phyloP scores from a whole-genome alignment of 2,113 vertebrate species.

The Desmodus rotundus region DNA sequence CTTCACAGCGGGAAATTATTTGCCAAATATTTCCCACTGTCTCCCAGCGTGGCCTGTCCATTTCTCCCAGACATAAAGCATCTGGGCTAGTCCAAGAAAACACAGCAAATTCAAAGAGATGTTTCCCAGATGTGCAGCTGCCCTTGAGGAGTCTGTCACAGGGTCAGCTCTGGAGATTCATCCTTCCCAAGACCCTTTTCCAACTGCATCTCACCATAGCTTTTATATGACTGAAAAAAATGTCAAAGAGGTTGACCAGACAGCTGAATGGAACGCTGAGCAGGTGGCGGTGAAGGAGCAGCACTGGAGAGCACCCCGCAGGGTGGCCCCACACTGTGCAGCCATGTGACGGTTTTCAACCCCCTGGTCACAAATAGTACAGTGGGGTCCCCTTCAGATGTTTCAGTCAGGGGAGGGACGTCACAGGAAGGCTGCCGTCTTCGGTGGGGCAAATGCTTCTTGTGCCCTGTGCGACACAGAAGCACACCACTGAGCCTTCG shows the following conservation, averaged over 20 bases:
- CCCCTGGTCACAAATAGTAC: neutral
- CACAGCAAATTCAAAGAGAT: neutral
- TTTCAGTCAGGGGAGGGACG: neutral
- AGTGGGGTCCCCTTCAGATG: neutral
- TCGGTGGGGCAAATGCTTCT: neutral
- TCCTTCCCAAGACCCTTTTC: conserved; percentile 41
- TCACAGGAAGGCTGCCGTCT: neutral
- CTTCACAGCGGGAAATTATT: conserved; percentile 54
- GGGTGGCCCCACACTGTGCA: neutral
- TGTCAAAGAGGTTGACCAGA: conserved; percentile 52
- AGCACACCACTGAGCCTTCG: neutral
- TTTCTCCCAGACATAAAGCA: conserved; percentile 50
- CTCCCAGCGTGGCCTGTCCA: conserved; percentile 26
- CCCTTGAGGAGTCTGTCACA: neutral
- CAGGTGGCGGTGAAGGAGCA: neutral
- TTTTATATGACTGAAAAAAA: conserved; percentile 40
- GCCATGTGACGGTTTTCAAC: neutral
- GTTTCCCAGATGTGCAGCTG: conserved; percentile 27
- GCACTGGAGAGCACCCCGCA: neutral
- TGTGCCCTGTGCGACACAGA: neutral
- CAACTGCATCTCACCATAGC: conserved; percentile 26
- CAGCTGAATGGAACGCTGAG: neutral
- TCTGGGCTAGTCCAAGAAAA: conserved; percentile 41
- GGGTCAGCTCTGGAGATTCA: neutral
- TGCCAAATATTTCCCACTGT: conserved; percentile 58